Base-by-base conservation (phyloP, 1,140 invertebrate species). In the Chlorops oryzae region DNA sequence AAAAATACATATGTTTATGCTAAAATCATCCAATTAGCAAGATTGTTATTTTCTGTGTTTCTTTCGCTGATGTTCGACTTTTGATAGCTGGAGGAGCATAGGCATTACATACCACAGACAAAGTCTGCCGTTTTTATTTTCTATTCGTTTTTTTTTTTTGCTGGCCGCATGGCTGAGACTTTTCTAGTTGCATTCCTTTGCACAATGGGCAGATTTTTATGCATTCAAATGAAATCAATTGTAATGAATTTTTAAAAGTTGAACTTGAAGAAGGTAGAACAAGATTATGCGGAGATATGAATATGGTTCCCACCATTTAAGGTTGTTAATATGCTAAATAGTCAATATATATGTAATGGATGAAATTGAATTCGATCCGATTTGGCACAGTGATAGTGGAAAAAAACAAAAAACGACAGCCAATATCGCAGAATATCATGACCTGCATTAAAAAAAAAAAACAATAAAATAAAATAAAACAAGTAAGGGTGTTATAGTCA, bases 1-100 rank as follows among this genome's bases (percentile, higher is more conserved):
- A n/a, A n/a, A 70, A 69, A 70, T 70, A 70, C 66, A 70, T 70
- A 69, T 70, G 66, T 70, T 70, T 69, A 70, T 70, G 66, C 65
- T 70, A 70, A 70, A 70, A 69, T 70, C 63, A 61, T 51, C 66
- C 66, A 70, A 70, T 70, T 70, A 70, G 66, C 51, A 69, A 70
- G 66, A 70, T 70, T 70, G 66, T 70, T 70, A 70, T 70, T 70
- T 70, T 63, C 61, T 61, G 65, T 62, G 65, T 59, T 54, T 65
- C 54, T 42, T 35, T 53, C 58, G 47, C 65, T 56, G 65, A 69
- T 69, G 60, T 61, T 58, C 40, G 51, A 41, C 24, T 37, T 47
- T 57, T 57, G 60, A 65, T 65, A 21, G 23, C 20, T 49, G 48
- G 44, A 25, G 23, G 18, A 25, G 34, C 24, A 46, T 52, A 52